Evolutionary conservation across 2,888 invertebrate genomes (phyloP).

Genomic region (Serripes groenlandicus): DNA sequence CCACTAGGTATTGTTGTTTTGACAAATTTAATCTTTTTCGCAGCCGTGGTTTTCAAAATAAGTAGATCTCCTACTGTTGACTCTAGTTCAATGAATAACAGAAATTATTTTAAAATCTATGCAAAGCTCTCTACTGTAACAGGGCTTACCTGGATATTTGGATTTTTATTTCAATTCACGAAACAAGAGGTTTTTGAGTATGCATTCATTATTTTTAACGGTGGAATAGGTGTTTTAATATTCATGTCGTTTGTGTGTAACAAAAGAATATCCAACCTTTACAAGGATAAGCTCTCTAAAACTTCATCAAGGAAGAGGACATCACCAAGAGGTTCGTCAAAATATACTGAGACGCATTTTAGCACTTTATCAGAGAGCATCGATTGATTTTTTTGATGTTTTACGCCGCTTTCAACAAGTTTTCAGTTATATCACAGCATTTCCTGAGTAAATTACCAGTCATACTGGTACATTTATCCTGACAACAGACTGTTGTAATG

Average conservation of each 20-base stretch:
- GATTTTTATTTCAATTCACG: constrained; percentile 43
- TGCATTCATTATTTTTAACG: constrained; percentile 50
- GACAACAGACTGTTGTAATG: too few relatives aligned
- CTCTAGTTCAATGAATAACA: constrained; percentile 5
- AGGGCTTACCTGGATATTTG: constrained; percentile 56
- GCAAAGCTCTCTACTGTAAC: constrained; percentile 54
- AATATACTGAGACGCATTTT: too few relatives aligned
- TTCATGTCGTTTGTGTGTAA: constrained; percentile 58
- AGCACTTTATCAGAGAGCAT: too few relatives aligned
- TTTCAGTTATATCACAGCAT: too few relatives aligned
- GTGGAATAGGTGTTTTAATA: constrained; percentile 53
- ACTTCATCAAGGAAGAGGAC: too few relatives aligned
- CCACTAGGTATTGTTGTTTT: constrained; percentile 36
- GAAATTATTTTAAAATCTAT: constrained; percentile 50
- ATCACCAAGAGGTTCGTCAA: too few relatives aligned
- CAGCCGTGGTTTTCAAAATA: constrained; percentile 33
- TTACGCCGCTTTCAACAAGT: too few relatives aligned
- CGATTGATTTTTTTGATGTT: too few relatives aligned
- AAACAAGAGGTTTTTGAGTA: constrained; percentile 35
- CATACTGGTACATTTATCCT: too few relatives aligned
- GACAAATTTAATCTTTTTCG: constrained; percentile 32
- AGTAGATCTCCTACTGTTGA: constrained; percentile 16
- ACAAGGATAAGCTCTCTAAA: too few relatives aligned
- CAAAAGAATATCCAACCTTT: constrained; percentile 20
- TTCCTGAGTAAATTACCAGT: too few relatives aligned